Conservation (phyloP, 2,888 invertebrate genomes). For the Brachyopa scutellaris region DNA sequence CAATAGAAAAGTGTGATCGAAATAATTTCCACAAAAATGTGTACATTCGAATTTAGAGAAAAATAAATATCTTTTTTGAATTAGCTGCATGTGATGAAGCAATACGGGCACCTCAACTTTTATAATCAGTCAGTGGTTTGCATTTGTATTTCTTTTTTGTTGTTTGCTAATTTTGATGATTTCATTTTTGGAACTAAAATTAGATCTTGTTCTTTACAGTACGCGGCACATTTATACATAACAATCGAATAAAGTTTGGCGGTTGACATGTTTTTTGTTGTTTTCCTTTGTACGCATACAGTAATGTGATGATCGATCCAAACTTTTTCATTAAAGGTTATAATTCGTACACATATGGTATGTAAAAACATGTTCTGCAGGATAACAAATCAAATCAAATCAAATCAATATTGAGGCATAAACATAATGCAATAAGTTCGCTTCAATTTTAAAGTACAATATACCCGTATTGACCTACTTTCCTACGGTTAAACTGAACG, state of each 20-base stretch:
- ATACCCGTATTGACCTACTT: background rate
- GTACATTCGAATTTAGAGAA: conserved; percentile 30
- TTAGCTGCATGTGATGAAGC: conserved; percentile 20
- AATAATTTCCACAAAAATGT: conserved; percentile 63
- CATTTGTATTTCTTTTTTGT: background rate
- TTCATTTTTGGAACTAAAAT: conserved; percentile 28
- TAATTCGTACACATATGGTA: too few relatives aligned
- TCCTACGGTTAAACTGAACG: background rate
- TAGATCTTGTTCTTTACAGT: conserved; percentile 8
- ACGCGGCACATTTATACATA: background rate
- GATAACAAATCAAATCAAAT: too few relatives aligned
- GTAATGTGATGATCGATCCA: too few relatives aligned
- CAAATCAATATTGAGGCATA: too few relatives aligned
- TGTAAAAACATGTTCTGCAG: too few relatives aligned
- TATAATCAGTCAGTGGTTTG: conserved; percentile 20
- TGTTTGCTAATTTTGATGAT: conserved; percentile 32
- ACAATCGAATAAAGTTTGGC: conserved; percentile 2
- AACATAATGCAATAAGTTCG: background rate
- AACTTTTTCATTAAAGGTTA: too few relatives aligned
- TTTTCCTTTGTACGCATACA: background rate
- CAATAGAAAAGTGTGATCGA: conserved; percentile 68
- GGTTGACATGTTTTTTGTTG: conserved; percentile 28
- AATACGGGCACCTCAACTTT: too few relatives aligned
- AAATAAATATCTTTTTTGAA: conserved; percentile 15
- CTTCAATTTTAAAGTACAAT: background rate